Percentiles rank a stretch among this genome's conserved stretches.
phyloP scores from a whole-genome alignment of 2,113 vertebrate species.

The Lophius piscatorius region DNA sequence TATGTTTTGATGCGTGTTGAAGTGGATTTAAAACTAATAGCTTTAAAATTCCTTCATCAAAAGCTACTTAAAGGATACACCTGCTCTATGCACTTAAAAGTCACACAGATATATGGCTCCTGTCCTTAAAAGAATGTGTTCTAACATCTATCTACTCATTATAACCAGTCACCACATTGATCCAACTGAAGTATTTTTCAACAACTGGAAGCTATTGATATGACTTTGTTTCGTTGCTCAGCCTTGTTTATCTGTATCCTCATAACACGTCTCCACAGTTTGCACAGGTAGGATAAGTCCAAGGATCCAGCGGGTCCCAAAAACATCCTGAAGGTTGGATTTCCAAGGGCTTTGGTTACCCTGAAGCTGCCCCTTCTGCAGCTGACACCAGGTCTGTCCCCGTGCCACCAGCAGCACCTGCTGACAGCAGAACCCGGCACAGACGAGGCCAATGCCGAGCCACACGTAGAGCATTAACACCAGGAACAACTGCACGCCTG shows the following conservation, averaged over 20 bases:
- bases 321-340: constrained; percentile 90
- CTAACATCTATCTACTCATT: constrained; percentile 32
- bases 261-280: constrained; percentile 81
- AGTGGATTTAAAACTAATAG: constrained; percentile 18
- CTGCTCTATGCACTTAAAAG: constrained; percentile 32
- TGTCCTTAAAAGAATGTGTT: constrained; percentile 61
- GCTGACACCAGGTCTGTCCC: constrained; percentile 92
- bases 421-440: constrained; percentile 95
- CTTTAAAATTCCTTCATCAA: constrained; percentile 49
- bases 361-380: constrained; percentile 83
- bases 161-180: constrained; percentile 3
- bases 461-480: constrained; percentile 98
- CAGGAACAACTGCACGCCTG: constrained; percentile 94
- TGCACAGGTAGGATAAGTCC: constrained; percentile 90
- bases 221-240: constrained; percentile 40
- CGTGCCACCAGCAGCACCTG: constrained; percentile 93
- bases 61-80: constrained; percentile 41
- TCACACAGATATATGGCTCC: constrained; percentile 59
- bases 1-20: constrained; percentile 1
- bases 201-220: constrained; percentile 2
- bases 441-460: constrained; percentile 95
- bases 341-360: constrained; percentile 85
- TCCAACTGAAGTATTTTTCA: constrained; percentile 20
- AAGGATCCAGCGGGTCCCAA: constrained; percentile 92
- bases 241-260: constrained; percentile 70